Conservation (phyloP, 1,140 invertebrate genomes). For the Eupristina koningsbergeri region DNA sequence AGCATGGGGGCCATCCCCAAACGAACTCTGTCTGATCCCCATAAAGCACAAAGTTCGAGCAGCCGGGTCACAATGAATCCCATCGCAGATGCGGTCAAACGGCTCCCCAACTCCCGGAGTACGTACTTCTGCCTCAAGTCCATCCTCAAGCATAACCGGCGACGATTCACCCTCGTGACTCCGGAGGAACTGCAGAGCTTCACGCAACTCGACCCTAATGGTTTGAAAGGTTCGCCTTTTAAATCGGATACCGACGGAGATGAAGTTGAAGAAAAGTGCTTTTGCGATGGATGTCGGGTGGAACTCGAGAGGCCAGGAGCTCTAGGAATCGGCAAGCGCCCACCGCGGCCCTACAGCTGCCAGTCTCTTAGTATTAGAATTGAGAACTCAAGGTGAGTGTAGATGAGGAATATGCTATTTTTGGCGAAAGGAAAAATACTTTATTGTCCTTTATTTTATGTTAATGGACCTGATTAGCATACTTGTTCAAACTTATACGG, state of each 20-base stretch:
- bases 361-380: slow-evolving; percentile 30
- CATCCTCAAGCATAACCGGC: slow-evolving; percentile 66
- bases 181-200: slow-evolving; percentile 61
- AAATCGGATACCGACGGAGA: neutral
- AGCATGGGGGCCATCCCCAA: slow-evolving; percentile 61
- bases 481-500: no score
- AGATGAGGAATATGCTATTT: no score
- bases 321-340: slow-evolving; percentile 61
- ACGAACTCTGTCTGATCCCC: neutral
- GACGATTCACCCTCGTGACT: slow-evolving; percentile 67
- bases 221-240: neutral
- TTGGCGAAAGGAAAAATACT: no score
- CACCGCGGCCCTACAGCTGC: slow-evolving; percentile 56
- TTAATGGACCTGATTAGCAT: no score
- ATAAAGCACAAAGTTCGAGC: neutral
- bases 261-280: neutral
- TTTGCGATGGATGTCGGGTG: slow-evolving; percentile 22
- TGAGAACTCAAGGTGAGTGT: slow-evolving; percentile 42
- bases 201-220: neutral
- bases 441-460: no score
- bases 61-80: slow-evolving; percentile 63
- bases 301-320: slow-evolving; percentile 20
- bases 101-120: slow-evolving; percentile 57
- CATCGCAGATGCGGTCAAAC: slow-evolving; percentile 57
- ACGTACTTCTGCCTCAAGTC: slow-evolving; percentile 69